A percentile compares a stretch with the other conserved stretches of the same genome.
These are phyloP conservation scores for Takifugu flavidus DNA, from an alignment of 2,113 vertebrate genomes.

Conservation along the genomic window DNA sequence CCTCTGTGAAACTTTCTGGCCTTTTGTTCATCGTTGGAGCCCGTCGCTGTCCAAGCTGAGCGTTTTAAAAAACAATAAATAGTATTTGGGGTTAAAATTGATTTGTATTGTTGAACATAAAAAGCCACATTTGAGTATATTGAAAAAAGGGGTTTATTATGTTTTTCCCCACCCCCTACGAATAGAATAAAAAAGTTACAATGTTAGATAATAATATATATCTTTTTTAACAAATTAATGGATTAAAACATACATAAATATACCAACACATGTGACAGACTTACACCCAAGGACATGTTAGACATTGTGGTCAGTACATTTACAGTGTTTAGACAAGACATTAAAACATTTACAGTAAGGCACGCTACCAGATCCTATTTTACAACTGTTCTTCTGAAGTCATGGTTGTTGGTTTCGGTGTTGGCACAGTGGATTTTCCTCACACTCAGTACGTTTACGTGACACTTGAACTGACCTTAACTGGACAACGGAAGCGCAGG, in stretches of 20 bases:
- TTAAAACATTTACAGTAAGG: conserved; percentile 45
- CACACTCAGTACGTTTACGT: no score
- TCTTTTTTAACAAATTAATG: conserved; percentile 33
- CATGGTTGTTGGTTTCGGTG: not conserved
- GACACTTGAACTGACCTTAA: no score
- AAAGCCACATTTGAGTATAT: conserved; percentile 36
- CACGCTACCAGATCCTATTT: conserved; percentile 31
- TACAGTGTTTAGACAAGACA: conserved; percentile 22
- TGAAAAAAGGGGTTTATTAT: conserved; percentile 72
- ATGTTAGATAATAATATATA: conserved; percentile 65
- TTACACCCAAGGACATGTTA: conserved; percentile 46
- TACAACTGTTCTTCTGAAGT: conserved; percentile 12
- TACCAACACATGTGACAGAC: conserved; percentile 42
- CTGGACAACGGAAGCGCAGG: no score
- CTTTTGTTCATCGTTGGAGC: conserved; percentile 5
- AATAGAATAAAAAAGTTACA: conserved; percentile 58
- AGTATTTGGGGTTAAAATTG: not conserved
- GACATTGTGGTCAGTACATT: conserved; percentile 53
- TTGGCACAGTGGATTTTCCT: not conserved
- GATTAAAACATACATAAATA: conserved; percentile 74
- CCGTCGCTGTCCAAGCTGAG: not conserved
- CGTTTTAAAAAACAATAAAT: not conserved
- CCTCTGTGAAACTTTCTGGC: conserved; percentile 17
- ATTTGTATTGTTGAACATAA: conserved; percentile 13
- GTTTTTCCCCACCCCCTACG: conserved; percentile 44